Evolutionary conservation across 2,888 invertebrate species (phyloP).

Genomic region (Phaedon cochleariae): DNA sequence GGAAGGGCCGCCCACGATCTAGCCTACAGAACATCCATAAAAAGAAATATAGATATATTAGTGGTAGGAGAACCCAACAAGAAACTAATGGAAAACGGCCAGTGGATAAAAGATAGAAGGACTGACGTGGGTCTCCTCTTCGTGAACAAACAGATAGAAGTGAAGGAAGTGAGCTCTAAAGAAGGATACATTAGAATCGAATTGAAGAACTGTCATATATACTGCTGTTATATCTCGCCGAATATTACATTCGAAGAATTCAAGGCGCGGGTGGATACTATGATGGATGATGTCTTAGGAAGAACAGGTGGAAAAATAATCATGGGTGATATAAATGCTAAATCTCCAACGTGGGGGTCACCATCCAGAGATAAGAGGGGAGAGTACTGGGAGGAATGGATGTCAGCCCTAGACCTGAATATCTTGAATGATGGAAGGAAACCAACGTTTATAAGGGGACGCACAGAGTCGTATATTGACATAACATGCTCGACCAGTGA

Average conservation of each 20-base stretch:
- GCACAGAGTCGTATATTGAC: slow-evolving; percentile 14
- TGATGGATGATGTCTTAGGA: neutral
- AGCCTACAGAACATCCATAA: neutral
- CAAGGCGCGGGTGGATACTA: neutral
- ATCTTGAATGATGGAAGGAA: slow-evolving; percentile 14
- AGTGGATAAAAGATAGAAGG: neutral
- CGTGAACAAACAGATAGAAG: neutral
- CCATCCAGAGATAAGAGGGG: slow-evolving; percentile 37
- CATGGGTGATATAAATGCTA: too few species aligned
- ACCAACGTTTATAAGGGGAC: slow-evolving; percentile 20
- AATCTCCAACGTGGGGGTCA: slow-evolving; percentile 40
- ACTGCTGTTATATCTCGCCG: too few species aligned
- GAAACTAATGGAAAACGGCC: neutral
- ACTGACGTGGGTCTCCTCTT: neutral
- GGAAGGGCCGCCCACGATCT: neutral
- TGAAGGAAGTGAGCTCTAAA: neutral
- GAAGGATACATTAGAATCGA: neutral
- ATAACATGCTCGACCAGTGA: slow-evolving; percentile 16
- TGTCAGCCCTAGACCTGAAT: slow-evolving; percentile 35
- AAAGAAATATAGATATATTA: neutral
- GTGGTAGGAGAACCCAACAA: neutral
- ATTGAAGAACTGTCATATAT: neutral
- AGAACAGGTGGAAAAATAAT: neutral
- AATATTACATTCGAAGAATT: neutral
- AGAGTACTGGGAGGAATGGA: slow-evolving; percentile 40